Conservation (phyloP, 2,113 vertebrate species). For the Tauraco erythrolophus region DNA sequence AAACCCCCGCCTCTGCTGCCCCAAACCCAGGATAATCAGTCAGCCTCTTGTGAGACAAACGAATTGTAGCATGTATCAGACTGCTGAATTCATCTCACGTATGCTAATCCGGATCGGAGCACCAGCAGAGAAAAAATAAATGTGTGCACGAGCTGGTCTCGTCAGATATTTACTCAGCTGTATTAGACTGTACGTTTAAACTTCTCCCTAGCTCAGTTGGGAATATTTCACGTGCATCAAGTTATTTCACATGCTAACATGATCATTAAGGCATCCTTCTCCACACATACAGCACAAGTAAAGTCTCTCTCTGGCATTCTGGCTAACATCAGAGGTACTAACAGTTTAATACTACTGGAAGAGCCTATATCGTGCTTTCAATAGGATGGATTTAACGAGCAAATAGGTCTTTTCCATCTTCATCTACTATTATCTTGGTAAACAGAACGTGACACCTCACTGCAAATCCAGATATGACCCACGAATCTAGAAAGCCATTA, state of each 20-base stretch:
- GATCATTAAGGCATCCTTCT: not conserved
- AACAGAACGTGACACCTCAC: not conserved
- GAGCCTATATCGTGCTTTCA: not conserved
- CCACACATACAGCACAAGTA: not conserved
- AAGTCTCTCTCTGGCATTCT: not conserved
- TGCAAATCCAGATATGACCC: not conserved
- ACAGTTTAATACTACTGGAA: not conserved
- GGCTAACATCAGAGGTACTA: not conserved
- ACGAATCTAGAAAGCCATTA: not conserved
- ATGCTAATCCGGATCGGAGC: conserved; percentile 24
- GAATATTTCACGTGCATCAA: conserved; percentile 4
- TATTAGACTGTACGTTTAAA: conserved; percentile 24
- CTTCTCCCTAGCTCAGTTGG: not conserved
- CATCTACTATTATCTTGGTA: not conserved
- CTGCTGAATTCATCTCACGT: conserved; percentile 24
- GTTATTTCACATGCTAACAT: conserved; percentile 32
- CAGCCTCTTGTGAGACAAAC: not conserved
- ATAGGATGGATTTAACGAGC: not conserved
- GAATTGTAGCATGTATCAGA: not conserved
- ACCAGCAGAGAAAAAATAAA: not conserved
- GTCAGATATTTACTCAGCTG: conserved; percentile 56
- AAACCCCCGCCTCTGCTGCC: not conserved
- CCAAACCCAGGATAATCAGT: conserved; percentile 9
- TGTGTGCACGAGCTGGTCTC: not conserved
- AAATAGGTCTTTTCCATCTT: not conserved